Percentiles rank a stretch among this genome's conserved stretches.
Conservation (phyloP, 2,113 vertebrate species). For the Melanotaenia duboulayi region DNA sequence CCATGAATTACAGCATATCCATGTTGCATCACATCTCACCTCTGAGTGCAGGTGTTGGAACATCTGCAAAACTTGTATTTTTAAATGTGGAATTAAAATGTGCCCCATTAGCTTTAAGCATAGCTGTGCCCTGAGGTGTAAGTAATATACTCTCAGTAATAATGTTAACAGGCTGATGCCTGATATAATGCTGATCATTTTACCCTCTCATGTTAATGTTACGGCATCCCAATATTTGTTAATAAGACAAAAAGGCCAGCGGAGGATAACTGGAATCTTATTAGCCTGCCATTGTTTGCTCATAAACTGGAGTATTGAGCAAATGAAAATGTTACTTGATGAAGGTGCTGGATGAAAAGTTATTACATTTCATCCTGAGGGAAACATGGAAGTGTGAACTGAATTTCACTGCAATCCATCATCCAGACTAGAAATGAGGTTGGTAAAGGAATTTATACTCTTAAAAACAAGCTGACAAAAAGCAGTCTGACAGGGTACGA, state of each 20-base stretch:
- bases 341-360: constrained; percentile 7
- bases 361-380: constrained; percentile 5
- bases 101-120: too few species aligned
- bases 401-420: neutral
- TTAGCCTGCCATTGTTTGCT: constrained; percentile 22
- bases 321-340: constrained; percentile 20
- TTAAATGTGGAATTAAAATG: too few species aligned
- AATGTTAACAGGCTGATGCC: neutral
- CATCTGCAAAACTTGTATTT: neutral
- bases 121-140: neutral
- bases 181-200: constrained; percentile 8
- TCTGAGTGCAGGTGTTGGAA: neutral
- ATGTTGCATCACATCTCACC: too few species aligned
- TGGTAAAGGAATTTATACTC: neutral
- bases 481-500: neutral
- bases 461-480: neutral
- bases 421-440: neutral
- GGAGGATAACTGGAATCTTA: constrained; percentile 10
- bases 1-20: too few species aligned
- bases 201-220: neutral
- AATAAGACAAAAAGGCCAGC: constrained; percentile 5
- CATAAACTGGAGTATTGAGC: neutral
- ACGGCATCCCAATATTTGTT: constrained; percentile 17
- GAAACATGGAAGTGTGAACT: neutral
- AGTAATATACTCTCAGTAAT: neutral